Evolutionary conservation across 2,113 vertebrate species (phyloP).

Genomic region (Saccopteryx leptura): DNA sequence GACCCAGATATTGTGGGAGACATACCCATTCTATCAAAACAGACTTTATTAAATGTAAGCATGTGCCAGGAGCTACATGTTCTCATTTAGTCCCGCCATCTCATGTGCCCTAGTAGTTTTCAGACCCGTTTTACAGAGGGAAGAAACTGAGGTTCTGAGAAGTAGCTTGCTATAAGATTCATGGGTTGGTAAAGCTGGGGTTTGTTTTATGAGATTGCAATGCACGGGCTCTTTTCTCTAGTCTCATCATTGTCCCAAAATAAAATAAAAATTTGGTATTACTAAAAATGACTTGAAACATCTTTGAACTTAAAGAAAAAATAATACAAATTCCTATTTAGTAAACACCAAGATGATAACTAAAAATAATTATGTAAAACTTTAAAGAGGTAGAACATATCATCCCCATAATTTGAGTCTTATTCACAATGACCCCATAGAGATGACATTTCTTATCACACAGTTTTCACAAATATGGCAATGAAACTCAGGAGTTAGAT

Average conservation of each 20-base stretch:
- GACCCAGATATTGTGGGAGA: neutral
- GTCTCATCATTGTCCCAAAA: neutral
- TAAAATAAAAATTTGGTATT: neutral
- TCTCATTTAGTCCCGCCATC: neutral
- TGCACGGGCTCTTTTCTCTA: neutral
- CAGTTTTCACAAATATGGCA: neutral
- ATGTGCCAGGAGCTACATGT: neutral
- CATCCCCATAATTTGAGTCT: neutral
- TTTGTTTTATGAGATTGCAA: neutral
- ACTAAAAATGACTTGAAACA: neutral
- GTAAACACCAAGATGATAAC: neutral
- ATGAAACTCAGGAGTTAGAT: neutral
- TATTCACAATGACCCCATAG: neutral
- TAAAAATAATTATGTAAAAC: neutral
- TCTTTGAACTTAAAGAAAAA: neutral
- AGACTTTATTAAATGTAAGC: neutral
- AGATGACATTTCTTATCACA: neutral
- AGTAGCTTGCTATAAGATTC: neutral
- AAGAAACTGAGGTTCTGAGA: neutral
- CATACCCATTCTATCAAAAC: neutral
- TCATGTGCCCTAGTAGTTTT: neutral
- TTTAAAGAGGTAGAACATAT: neutral
- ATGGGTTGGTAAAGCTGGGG: neutral
- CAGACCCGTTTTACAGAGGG: neutral
- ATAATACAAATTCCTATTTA: neutral